A percentile compares a stretch with the other conserved stretches of the same genome.
phyloP scores from a whole-genome alignment of 2,797 vertebrate species.

The Thalassophryne amazonica region DNA sequence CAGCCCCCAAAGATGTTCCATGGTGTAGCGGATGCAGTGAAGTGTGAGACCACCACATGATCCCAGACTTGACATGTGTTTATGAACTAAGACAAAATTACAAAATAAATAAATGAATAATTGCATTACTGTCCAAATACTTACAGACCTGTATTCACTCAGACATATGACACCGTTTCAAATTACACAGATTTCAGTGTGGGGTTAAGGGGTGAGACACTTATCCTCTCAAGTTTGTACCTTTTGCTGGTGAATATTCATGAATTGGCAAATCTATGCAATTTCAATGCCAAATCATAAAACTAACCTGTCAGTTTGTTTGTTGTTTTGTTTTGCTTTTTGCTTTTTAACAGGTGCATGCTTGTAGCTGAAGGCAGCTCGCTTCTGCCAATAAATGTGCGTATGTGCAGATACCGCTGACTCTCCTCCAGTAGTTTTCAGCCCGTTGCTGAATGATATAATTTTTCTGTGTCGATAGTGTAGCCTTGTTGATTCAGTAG shows the following conservation, averaged over 20 bases:
- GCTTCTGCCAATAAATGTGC: conserved; percentile 36
- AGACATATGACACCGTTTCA: too few species aligned
- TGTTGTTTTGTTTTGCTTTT: background rate
- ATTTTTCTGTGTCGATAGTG: conserved; percentile 39
- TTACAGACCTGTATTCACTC: too few species aligned
- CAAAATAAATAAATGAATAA: too few species aligned
- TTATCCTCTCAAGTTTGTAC: too few species aligned
- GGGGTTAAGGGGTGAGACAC: too few species aligned
- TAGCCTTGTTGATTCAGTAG: conserved; percentile 49
- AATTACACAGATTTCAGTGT: too few species aligned
- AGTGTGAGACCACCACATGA: too few species aligned
- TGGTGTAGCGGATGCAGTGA: too few species aligned
- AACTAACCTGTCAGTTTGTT: background rate
- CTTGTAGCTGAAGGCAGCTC: conserved; percentile 18
- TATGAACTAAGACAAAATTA: too few species aligned
- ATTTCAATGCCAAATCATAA: background rate
- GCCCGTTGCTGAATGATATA: conserved; percentile 45
- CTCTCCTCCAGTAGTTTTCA: conserved; percentile 33
- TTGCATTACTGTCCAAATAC: too few species aligned
- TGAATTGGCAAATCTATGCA: background rate
- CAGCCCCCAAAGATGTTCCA: too few species aligned
- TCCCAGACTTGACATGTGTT: too few species aligned
- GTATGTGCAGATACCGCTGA: conserved; percentile 31
- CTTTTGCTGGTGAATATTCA: background rate
- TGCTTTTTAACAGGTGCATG: conserved; percentile 25